A percentile compares a stretch with the other conserved stretches of the same genome.
Evolutionary conservation across 2,797 vertebrate genomes (phyloP).

Genomic region (Chaunax sp.): DNA sequence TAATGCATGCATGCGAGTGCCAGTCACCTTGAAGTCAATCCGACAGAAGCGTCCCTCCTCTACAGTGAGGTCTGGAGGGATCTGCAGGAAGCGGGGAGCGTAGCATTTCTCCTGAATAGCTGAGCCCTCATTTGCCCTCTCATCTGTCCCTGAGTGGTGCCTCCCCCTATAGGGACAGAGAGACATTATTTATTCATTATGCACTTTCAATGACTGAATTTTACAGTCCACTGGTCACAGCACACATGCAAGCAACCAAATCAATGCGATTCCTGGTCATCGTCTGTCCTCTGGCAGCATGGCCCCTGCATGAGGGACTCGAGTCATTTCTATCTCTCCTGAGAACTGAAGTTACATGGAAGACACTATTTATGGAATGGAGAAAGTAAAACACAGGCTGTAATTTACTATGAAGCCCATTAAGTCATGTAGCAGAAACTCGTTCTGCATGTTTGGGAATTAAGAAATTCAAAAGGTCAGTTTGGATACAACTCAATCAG

Average conservation of each 20-base stretch:
- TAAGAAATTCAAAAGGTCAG: neutral
- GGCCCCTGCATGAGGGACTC: neutral
- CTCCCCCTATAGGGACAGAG: constrained; percentile 82
- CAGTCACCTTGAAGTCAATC: constrained; percentile 93
- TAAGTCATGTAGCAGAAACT: too few species aligned
- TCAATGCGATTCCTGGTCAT: neutral
- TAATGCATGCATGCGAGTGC: neutral
- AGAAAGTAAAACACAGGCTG: too few species aligned
- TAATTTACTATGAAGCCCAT: too few species aligned
- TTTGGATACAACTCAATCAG: neutral
- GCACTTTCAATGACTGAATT: constrained; percentile 32
- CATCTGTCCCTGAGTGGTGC: constrained; percentile 85
- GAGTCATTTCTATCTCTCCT: neutral
- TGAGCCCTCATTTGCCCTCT: constrained; percentile 82
- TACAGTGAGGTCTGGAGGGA: constrained; percentile 89
- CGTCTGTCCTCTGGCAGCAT: constrained; percentile 23
- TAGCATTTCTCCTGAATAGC: constrained; percentile 96
- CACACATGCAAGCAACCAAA: neutral
- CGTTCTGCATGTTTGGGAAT: too few species aligned
- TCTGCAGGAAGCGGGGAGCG: constrained; percentile 93
- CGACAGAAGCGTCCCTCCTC: constrained; percentile 96
- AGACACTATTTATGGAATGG: neutral
- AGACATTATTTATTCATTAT: constrained; percentile 27
- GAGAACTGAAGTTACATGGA: neutral
- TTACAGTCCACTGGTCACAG: neutral